phyloP scores from a whole-genome alignment of 1,140 invertebrate species.

The Brachionus plicatilis region DNA sequence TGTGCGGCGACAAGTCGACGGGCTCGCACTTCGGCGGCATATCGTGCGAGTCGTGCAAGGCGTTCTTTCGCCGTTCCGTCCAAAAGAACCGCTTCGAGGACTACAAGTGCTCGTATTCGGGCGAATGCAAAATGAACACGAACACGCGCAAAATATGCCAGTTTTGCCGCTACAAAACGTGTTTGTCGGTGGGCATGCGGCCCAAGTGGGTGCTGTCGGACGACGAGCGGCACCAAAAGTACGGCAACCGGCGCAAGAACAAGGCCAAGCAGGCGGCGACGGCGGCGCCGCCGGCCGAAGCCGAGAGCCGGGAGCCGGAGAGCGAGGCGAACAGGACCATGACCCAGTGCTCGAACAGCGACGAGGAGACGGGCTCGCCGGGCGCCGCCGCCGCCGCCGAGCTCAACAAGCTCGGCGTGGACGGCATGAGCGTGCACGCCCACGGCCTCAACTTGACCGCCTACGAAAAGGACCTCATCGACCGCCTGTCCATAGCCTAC shows the following conservation, averaged over 20 bases:
- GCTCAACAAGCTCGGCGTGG: background rate
- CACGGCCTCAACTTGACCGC: constrained; percentile 1
- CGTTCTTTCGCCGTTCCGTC: constrained; percentile 35
- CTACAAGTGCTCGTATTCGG: constrained; percentile 50
- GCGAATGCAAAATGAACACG: constrained; percentile 51
- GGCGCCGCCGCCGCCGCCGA: background rate
- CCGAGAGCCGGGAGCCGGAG: background rate
- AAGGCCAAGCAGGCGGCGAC: background rate
- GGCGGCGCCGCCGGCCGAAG: background rate
- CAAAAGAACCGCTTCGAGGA: constrained; percentile 41
- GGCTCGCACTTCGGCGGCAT: constrained; percentile 47
- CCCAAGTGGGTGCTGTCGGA: constrained; percentile 38
- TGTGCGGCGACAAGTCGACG: constrained; percentile 36
- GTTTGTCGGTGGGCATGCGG: constrained; percentile 96
- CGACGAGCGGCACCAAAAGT: constrained; percentile 32
- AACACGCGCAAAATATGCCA: constrained; percentile 66
- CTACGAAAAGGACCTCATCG: constrained; percentile 33
- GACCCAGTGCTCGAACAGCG: background rate
- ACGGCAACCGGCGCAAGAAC: constrained; percentile 25
- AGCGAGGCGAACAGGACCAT: background rate
- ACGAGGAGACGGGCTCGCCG: background rate
- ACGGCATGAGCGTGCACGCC: background rate
- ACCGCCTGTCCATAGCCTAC: constrained; percentile 9
- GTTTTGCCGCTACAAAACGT: constrained; percentile 98
- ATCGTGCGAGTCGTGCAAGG: constrained; percentile 41